Evolutionary conservation across 2,888 invertebrate species (phyloP).

Genomic region (Leptinotarsa juncta): DNA sequence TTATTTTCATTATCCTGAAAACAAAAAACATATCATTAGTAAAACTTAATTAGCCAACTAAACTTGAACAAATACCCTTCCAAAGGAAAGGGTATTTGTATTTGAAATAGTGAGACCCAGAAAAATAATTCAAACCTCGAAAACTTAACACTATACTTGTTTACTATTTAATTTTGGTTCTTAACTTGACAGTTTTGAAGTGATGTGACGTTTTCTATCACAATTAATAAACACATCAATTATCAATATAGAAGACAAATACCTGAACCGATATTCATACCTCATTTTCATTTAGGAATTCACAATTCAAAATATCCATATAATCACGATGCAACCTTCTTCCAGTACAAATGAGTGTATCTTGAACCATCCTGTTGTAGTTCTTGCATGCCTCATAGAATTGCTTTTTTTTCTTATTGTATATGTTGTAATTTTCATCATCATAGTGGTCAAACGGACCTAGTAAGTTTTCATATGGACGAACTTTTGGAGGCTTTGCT

Average conservation of each 20-base stretch:
- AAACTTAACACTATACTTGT: no score
- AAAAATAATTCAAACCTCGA: no score
- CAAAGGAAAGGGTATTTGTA: no score
- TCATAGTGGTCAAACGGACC: slow-evolving; percentile 53
- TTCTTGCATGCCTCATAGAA: slow-evolving; percentile 51
- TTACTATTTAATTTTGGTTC: no score
- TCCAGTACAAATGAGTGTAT: slow-evolving; percentile 50
- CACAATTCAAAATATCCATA: slow-evolving; percentile 47
- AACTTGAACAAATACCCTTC: no score
- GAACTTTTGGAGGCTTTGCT: slow-evolving; percentile 39
- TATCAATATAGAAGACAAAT: neutral
- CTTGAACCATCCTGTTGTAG: slow-evolving; percentile 53
- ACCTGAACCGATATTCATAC: neutral
- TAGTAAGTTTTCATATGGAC: slow-evolving; percentile 51
- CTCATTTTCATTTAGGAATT: slow-evolving; percentile 48
- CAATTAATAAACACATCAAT: neutral
- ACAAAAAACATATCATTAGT: neutral
- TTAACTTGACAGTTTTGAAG: no score
- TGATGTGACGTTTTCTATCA: neutral
- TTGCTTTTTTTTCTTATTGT: slow-evolving; percentile 50
- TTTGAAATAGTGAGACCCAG: no score
- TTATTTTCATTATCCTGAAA: slow-evolving; percentile 18
- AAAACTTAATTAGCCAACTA: no score
- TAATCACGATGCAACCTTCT: slow-evolving; percentile 50
- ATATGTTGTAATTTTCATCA: slow-evolving; percentile 55